Base-by-base conservation (phyloP, 2,797 vertebrate genomes). In the Chaenodraco wilsoni region DNA sequence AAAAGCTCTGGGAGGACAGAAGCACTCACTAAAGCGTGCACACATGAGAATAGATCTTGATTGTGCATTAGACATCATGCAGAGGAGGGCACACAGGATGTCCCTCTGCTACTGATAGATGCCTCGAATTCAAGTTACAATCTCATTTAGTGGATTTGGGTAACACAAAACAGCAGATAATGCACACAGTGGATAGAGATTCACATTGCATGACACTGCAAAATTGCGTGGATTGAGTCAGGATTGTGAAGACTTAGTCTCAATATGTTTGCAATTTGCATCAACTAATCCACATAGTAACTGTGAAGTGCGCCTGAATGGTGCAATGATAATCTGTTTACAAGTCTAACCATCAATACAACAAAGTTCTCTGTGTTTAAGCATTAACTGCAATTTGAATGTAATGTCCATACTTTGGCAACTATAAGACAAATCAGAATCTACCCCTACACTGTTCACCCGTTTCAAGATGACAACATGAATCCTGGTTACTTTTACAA, bases 51-150 rank as follows among this genome's bases (percentile, higher is more conserved):
- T 58, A 44, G 15, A 37, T 27, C 64, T 63, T 58, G 70, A 69
- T 43, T 17, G 67, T 59, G 58, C 48, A 46, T 40, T 45, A 54
- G 61, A 72, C 33, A 58, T 70, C 31, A 67, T 59, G 69, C 54
- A 37, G 58, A 57, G 33, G 68, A 56, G n/a, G 58, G 6, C 4
- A 61, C 46, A 33, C 31, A 9, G 46, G 43, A 54, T 17, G 44
- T 49, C 14, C 40, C 14, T 9, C 7, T 33, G 31, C 14, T 12
- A 5, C 52, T 14, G 66, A 9, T 33, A 48, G 54, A 56, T 61
- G 43, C 41, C 4, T 21, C 48, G 17, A 69, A 59, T 78, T 17
- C 45, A 45, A 43, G 2, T 61, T 16, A 15, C 3, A 14, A 33
- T 63, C 4, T 23, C 8, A 33, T 37, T 17, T 44, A 8, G 12